phyloP scores from a whole-genome alignment of 1,140 invertebrate genomes.

The Neodiprion fabricii region DNA sequence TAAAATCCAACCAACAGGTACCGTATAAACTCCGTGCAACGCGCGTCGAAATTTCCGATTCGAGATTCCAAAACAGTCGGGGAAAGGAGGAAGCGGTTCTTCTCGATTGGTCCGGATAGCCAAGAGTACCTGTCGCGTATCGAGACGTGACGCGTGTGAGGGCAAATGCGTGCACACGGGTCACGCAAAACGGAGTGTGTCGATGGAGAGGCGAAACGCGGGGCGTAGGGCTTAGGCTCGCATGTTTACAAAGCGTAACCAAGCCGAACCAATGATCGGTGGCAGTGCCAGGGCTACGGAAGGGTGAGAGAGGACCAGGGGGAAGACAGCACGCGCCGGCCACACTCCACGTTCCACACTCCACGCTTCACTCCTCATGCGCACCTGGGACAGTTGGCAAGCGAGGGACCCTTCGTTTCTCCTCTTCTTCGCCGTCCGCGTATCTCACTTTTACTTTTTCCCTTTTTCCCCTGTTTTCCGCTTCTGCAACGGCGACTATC shows the following conservation, averaged over 20 bases:
- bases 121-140: too few relatives aligned
- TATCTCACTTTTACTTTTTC: background rate
- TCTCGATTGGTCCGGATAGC: too few relatives aligned
- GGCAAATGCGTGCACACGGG: too few relatives aligned
- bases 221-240: constrained; percentile 23
- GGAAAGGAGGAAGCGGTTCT: too few relatives aligned
- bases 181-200: background rate
- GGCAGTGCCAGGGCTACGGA: constrained; percentile 42
- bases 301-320: constrained; percentile 18
- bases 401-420: constrained; percentile 36
- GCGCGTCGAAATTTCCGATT: too few relatives aligned
- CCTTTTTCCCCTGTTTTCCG: constrained; percentile 18
- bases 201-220: background rate
- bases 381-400: constrained; percentile 59
- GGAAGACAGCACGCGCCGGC: constrained; percentile 51
- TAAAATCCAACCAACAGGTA: too few relatives aligned
- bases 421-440: background rate
- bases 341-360: constrained; percentile 48
- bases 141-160: too few relatives aligned
- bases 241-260: constrained; percentile 47
- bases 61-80: too few relatives aligned
- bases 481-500: constrained; percentile 9
- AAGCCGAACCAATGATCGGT: constrained; percentile 39
- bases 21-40: too few relatives aligned
- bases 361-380: constrained; percentile 25